Evolutionary conservation across 2,797 vertebrate genomes (phyloP).

Genomic region (Eulemur albifrons): DNA sequence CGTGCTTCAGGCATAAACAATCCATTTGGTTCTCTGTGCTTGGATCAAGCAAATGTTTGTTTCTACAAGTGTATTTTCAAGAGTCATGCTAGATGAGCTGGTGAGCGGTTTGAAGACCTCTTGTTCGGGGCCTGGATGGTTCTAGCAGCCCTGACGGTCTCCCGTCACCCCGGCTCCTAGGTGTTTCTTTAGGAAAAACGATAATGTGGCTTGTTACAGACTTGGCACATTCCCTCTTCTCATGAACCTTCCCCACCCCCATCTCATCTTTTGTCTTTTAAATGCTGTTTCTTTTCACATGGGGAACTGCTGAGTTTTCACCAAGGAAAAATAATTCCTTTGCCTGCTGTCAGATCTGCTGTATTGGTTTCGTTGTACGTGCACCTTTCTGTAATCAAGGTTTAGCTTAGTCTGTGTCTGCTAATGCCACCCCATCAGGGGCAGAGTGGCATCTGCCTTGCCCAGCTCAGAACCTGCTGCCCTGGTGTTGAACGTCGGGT

Average conservation of each 20-base stretch:
- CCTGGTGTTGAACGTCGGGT: accelerated
- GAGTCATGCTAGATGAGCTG: neutral
- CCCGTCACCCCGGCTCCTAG: neutral
- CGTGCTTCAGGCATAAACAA: conserved; percentile 42
- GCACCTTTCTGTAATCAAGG: neutral
- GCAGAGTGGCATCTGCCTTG: neutral
- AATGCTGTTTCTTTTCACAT: neutral
- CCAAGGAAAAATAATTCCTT: neutral
- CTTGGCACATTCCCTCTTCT: no score
- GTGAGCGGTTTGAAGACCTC: neutral
- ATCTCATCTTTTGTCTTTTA: neutral
- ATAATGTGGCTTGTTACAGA: neutral
- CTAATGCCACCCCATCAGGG: neutral
- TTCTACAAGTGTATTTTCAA: neutral
- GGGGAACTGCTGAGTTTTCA: neutral
- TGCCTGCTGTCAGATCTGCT: neutral
- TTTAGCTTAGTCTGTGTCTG: neutral
- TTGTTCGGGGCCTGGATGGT: neutral
- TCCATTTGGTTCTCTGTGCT: neutral
- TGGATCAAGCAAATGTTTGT: neutral
- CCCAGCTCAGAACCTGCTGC: neutral
- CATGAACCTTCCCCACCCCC: no score
- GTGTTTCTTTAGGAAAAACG: neutral
- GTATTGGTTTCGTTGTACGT: neutral
- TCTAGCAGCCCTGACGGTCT: neutral